Base-by-base conservation (phyloP, 1,140 invertebrate genomes). In the Pseudomyrmex concolor region DNA sequence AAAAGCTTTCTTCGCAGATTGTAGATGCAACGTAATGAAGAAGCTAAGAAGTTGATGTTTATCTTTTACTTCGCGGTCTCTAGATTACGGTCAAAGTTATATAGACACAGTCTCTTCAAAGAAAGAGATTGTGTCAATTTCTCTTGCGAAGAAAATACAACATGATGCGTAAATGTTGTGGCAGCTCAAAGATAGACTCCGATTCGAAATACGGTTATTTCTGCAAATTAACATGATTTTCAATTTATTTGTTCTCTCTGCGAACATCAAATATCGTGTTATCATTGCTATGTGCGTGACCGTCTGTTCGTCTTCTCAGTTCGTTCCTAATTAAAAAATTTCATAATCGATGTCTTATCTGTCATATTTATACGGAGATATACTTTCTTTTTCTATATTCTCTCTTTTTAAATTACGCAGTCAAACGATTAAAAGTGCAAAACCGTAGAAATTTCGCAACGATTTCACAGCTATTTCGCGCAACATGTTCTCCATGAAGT, bases 111-210 rank as follows among this genome's bases (percentile, higher is more conserved):
- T 66, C 66, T 71, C 76, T 80, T 80, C 66, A 80, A 80, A 71
- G 76, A 80, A 80, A 80, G 76, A 80, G 76, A 80, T 80, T 71
- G 66, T 80, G 76, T 80, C 76, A 80, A 80, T 80, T 70, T 80
- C 67, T 59, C n/a, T n/a, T 70, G 25, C 54, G 66, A 60, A 71
- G 76, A 50, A 71, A 71, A 59, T 34, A 60, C 76, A 34, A 13
- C 19, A 66, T 54, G 48, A 76, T 66, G 62, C 62, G 62, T 80
- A 80, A 80, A 71, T n/a, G 43, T 77, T 54, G 63, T 48, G 70
- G 17, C n/a, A 48, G 13, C 19, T 9, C 17, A 71, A 15, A 80
- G 54, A 50, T 4, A 45, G 15, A 19, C 59, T 19, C 15, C n/a
- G n/a, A 59, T n/a, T 59, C 7, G 10, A 70, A 59, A 70, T 2